Evolutionary conservation across 2,888 invertebrate species (phyloP), one percentile per base, ranked within the genome.

Genomic region (Acronicta alni): DNA sequence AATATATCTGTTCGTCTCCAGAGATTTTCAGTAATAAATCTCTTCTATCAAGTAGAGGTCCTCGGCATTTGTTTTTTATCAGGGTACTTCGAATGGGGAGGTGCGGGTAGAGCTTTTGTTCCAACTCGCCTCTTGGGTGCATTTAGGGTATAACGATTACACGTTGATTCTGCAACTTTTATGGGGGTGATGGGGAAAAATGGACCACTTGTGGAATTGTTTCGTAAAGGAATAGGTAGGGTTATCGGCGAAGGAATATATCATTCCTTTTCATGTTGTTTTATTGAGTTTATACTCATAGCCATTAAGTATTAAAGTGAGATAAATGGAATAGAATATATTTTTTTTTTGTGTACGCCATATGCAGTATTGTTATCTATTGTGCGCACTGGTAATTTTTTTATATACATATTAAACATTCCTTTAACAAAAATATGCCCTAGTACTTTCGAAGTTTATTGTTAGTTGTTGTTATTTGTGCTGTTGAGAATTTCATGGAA

Each of bases 11-110:
- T 79, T 75, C 72, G 71, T 81, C 89, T 83, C 87, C 49, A 71
- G 86, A 88, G 89, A 85, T 85, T 86, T 81, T 58, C 62, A 77
- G 89, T 77, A 89, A 91, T 91, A 91, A 91, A 91, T 91, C 90
- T 88, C 76, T 79, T 75, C 82, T 85, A 89, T 87, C 89, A 83
- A 81, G 76, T 80, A 77, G 78, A 81, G 83, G n/a, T n/a, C 84
- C 72, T 83, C 82, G 81, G 73, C 81, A 79, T 84, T 86, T 80
- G 75, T 85, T 87, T 87, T 86, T 89, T 90, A 89, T 89, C 89
- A 84, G 85, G 88, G 89, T 89, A 82, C 65, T 73, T 75, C 69
- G 69, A 61, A 62, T 45, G 59, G 55, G 63, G 67, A 69, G 63
- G 41, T 58, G 46, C 63, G 57, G 47, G 63, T 72, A 61, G 63